Evolutionary conservation across 2,797 vertebrate species (phyloP), one percentile per base, ranked within the genome.

Genomic region (Pelobates cultripes): DNA sequence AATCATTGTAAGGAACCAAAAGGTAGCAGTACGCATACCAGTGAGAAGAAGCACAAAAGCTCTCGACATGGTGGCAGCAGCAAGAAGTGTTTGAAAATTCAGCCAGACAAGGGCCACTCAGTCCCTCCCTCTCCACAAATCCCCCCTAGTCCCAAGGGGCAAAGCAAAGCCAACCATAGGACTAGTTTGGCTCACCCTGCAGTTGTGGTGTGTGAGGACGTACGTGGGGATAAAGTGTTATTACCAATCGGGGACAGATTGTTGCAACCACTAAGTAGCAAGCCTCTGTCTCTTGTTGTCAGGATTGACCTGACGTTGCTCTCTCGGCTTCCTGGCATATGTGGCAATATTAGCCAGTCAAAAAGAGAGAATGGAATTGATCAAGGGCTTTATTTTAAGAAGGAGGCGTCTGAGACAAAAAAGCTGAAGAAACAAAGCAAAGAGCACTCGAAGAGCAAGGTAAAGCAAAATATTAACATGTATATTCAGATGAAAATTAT

Each of bases 261-360:
- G 85, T 79, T 85, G 66, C 87, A 63, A 0, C 86, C 68, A 0
- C 87, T 83, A 7, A 15, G 28, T 0, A 82, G 83, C 0, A 2
- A 61, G 70, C 85, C 73, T 0, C 86, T 42, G 0, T 82, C 85
- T 43, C 91, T 98, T 40, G 28, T 96, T 85, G 97, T 98, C 80
- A 98, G 95, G 93, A 96, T 98, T 70, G 86, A 94, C 17, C 90
- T 98, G 0, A 84, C 89, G 75, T 91, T 96, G 43, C 94, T 99
- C 4, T 92, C 93, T 0, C 94, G 91, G 85, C 80, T 97, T 4
- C 97, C 97, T 6, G 87, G 84, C 74, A 66, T 67, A 0, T 80
- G 78, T 0, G 73, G 88, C n/a, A 90, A 90, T 75, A 15, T 55
- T 8, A 76, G 42, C 12, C 73, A 79, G 42, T 66, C 57, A 12